Evolutionary conservation across 2,797 vertebrate genomes (phyloP).

Genomic region (Pelobates cultripes): DNA sequence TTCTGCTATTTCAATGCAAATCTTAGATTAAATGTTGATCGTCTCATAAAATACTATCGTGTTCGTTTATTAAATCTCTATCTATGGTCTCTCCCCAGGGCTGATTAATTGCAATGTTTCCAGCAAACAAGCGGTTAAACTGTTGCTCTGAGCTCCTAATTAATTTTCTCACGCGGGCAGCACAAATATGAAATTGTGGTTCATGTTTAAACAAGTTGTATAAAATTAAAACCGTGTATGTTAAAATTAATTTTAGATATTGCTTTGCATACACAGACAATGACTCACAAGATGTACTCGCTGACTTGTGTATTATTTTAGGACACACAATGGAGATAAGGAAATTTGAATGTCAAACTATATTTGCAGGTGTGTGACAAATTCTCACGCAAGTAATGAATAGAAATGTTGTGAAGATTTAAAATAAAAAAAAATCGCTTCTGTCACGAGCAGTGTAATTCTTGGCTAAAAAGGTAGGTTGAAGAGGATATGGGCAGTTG

Average conservation of each 20-base stretch:
- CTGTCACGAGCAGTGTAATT: too few relatives aligned
- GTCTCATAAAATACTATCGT: too few relatives aligned
- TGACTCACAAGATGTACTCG: not conserved
- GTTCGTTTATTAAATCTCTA: too few relatives aligned
- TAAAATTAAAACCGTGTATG: constrained; percentile 44
- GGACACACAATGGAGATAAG: not conserved
- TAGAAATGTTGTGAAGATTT: not conserved
- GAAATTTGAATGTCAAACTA: not conserved
- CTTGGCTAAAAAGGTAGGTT: too few relatives aligned
- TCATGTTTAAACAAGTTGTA: constrained; percentile 51
- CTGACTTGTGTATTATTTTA: constrained; percentile 12
- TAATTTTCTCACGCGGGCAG: constrained; percentile 53
- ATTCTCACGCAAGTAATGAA: not conserved
- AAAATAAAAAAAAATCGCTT: not conserved
- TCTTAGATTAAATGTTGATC: too few relatives aligned
- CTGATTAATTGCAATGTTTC: not conserved
- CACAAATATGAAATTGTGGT: constrained; percentile 53
- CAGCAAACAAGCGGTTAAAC: not conserved
- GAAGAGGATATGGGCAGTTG: too few relatives aligned
- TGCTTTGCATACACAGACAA: constrained; percentile 20
- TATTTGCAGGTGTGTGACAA: not conserved
- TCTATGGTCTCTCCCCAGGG: too few relatives aligned
- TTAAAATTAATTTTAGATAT: not conserved
- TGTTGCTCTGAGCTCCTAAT: constrained; percentile 51
- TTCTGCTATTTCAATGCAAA: too few relatives aligned